Conservation (phyloP, 1,140 invertebrate species). For the Drosophila pallidifrons region DNA sequence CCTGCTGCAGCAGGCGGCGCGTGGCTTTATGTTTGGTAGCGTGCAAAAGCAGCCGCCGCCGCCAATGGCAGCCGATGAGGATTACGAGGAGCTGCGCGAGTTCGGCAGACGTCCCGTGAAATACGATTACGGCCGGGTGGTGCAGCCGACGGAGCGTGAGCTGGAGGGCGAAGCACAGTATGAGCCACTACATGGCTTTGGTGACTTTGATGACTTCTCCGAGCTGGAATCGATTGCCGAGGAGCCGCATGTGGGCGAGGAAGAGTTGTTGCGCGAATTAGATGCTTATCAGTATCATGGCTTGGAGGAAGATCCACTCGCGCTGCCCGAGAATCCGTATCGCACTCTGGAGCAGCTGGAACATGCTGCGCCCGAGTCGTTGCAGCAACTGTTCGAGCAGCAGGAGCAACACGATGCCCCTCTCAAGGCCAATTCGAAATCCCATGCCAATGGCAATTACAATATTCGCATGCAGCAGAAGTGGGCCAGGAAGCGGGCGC, state of each 20-base stretch:
- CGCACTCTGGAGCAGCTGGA: conserved; percentile 67
- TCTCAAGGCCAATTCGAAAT: conserved; percentile 35
- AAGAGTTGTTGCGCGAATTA: conserved; percentile 71
- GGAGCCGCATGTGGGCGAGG: conserved; percentile 60
- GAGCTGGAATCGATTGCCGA: conserved; percentile 62
- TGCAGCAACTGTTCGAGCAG: conserved; percentile 74
- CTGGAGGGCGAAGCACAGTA: conserved; percentile 56
- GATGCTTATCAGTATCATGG: conserved; percentile 81
- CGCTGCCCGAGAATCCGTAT: conserved; percentile 67
- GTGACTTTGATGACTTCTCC: conserved; percentile 78
- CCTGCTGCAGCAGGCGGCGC: conserved; percentile 68
- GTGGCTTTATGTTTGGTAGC: conserved; percentile 75
- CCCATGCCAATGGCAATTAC: conserved; percentile 51
- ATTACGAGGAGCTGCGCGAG: conserved; percentile 66
- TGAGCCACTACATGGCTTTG: conserved; percentile 67
- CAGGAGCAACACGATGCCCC: conserved; percentile 51
- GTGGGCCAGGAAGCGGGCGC: conserved; percentile 72
- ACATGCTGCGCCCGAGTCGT: conserved; percentile 51
- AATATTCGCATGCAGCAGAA: conserved; percentile 76
- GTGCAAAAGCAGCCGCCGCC: conserved; percentile 75
- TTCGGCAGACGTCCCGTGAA: conserved; percentile 65
- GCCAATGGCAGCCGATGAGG: conserved; percentile 54
- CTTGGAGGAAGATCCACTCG: conserved; percentile 57
- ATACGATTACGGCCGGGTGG: conserved; percentile 74
- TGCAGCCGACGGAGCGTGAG: conserved; percentile 71